Evolutionary conservation across 2,113 vertebrate genomes (phyloP).

Genomic region (Phylloscopus trochiloides): DNA sequence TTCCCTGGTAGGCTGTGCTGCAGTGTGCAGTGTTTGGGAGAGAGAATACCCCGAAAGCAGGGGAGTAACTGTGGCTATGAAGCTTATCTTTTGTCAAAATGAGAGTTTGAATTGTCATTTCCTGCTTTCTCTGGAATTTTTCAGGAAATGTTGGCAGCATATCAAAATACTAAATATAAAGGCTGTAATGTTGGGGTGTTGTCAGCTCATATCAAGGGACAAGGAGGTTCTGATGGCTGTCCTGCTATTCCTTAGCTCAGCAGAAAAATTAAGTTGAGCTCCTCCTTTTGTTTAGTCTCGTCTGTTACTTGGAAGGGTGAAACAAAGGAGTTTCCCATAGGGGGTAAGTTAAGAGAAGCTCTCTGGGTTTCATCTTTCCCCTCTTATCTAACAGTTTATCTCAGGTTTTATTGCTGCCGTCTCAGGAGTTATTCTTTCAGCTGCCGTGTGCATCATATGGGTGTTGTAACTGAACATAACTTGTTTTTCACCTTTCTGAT

Average conservation of each 20-base stretch:
- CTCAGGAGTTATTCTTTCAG: neutral
- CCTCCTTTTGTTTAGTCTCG: neutral
- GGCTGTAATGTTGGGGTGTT: neutral
- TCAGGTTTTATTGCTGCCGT: neutral
- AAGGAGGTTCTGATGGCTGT: neutral
- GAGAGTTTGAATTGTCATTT: neutral
- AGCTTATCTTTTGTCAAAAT: neutral
- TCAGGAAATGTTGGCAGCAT: neutral
- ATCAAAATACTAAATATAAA: neutral
- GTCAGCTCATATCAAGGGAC: fast-evolving
- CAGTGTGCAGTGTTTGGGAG: neutral
- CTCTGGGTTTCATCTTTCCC: neutral
- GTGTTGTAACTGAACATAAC: neutral
- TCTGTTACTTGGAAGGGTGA: neutral
- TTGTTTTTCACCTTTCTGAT: neutral
- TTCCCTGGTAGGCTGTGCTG: neutral
- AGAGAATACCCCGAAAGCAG: neutral
- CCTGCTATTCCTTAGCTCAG: neutral
- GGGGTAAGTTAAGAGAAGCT: neutral
- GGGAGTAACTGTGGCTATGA: neutral
- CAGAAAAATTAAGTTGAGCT: neutral
- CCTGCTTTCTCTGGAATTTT: neutral
- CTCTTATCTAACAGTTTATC: neutral
- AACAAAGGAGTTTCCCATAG: neutral
- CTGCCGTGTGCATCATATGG: fast-evolving